Percentiles rank a stretch among this genome's conserved stretches.
Conservation (phyloP, 2,797 vertebrate species). For the Numenius phaeopus region DNA sequence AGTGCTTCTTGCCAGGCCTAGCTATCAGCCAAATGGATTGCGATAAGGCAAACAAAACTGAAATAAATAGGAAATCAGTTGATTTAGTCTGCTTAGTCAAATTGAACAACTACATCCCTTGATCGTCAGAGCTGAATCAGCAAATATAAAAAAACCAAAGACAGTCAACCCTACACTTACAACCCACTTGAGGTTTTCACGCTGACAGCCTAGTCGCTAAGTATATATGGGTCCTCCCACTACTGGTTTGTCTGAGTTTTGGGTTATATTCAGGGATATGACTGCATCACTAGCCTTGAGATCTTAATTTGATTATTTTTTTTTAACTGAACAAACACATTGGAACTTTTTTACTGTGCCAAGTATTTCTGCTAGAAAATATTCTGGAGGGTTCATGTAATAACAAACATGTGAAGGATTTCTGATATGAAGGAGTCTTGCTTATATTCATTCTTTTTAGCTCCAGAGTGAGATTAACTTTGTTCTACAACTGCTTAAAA, state of each 20-base stretch:
- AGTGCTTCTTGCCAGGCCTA: neutral
- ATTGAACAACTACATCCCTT: constrained; percentile 67
- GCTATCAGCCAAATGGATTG: constrained; percentile 25
- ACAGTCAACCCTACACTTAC: constrained; percentile 78
- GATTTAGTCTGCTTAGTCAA: constrained; percentile 71
- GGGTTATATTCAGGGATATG: constrained; percentile 68
- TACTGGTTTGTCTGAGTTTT: constrained; percentile 75
- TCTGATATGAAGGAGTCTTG: constrained; percentile 11
- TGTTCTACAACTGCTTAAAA: constrained; percentile 12
- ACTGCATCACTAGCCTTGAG: constrained; percentile 53
- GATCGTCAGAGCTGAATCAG: constrained; percentile 79
- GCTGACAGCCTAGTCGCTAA: constrained; percentile 73
- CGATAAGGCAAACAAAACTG: constrained; percentile 67
- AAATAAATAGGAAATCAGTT: constrained; percentile 67
- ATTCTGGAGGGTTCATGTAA: constrained; percentile 10
- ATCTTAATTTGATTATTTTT: constrained; percentile 4
- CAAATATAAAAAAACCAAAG: constrained; percentile 74
- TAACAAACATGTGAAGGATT: constrained; percentile 58
- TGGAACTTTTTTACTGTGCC: constrained; percentile 44
- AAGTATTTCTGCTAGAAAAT: constrained; percentile 56
- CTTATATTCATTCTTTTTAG: neutral
- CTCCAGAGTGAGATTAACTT: constrained; percentile 4
- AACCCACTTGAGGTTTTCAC: constrained; percentile 81
- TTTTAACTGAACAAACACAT: constrained; percentile 41
- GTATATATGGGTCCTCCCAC: constrained; percentile 79